These are phyloP conservation scores for Lamellibrachia luymesi DNA, from an alignment of 1,140 invertebrate genomes.

Conservation along the genomic window DNA sequence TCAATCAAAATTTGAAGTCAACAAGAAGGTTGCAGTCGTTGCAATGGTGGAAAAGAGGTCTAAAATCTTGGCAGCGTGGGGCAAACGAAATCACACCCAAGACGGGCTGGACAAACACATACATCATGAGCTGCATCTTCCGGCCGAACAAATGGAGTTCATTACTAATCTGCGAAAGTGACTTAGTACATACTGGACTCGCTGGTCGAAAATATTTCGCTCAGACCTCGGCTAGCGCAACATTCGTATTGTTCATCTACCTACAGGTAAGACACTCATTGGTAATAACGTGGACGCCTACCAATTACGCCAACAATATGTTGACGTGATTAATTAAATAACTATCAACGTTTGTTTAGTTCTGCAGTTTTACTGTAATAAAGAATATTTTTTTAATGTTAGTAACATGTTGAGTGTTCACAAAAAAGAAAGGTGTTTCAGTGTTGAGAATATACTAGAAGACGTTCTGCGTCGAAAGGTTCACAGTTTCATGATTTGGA, in stretches of 20 bases:
- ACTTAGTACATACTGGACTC: neutral
- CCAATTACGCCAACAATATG: no score
- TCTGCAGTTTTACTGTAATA: neutral
- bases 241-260: neutral
- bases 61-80: neutral
- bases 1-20: neutral
- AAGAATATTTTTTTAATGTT: neutral
- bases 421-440: neutral
- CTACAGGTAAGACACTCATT: neutral
- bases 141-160: neutral
- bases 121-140: neutral
- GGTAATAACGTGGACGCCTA: neutral
- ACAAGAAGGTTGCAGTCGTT: neutral
- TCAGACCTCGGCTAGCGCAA: neutral
- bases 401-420: neutral
- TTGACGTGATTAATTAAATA: neutral
- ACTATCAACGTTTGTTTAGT: neutral
- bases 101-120: neutral
- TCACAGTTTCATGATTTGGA: neutral
- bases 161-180: neutral
- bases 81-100: neutral
- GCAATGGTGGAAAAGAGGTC: neutral
- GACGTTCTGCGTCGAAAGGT: neutral
- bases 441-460: no score
- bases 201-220: neutral